phyloP scores from a whole-genome alignment of 1,140 invertebrate genomes.

The Pectinophora gossypiella region DNA sequence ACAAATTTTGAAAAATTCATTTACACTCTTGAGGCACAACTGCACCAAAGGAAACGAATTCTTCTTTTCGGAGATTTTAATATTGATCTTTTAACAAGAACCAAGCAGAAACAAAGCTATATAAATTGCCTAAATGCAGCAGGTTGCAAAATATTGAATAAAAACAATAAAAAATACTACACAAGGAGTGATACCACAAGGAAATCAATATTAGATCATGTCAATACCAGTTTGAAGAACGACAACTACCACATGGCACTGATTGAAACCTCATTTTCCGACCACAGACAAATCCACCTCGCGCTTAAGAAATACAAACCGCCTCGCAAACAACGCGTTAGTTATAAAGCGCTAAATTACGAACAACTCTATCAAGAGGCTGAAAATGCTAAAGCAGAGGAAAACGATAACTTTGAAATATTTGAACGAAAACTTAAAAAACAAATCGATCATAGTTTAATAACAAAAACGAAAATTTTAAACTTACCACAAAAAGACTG shows the following conservation, averaged over 20 bases:
- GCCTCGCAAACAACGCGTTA: background rate
- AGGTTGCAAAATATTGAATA: conserved; percentile 6
- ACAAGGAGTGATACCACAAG: background rate
- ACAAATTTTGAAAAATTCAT: conserved; percentile 7
- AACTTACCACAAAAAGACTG: conserved; percentile 7
- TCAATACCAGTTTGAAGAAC: conserved; percentile 4
- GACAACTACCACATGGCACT: conserved; percentile 7
- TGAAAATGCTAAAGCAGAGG: background rate
- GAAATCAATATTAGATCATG: conserved; percentile 10
- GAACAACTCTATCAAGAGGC: background rate
- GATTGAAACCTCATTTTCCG: conserved; percentile 7
- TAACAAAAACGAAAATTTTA: conserved; percentile 5
- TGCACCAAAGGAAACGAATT: background rate
- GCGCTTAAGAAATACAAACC: conserved; percentile 5
- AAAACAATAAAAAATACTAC: background rate
- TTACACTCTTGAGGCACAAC: background rate
- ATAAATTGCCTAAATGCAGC: conserved; percentile 1
- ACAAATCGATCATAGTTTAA: background rate
- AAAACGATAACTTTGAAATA: background rate
- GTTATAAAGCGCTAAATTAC: conserved; percentile 10
- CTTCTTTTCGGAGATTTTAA: conserved; percentile 6
- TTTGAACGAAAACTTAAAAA: background rate
- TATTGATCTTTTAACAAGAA: background rate
- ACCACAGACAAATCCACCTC: conserved; percentile 11
- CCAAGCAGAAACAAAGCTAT: background rate